phyloP scores from a whole-genome alignment of 2,113 vertebrate species.

The Rynchops niger region DNA sequence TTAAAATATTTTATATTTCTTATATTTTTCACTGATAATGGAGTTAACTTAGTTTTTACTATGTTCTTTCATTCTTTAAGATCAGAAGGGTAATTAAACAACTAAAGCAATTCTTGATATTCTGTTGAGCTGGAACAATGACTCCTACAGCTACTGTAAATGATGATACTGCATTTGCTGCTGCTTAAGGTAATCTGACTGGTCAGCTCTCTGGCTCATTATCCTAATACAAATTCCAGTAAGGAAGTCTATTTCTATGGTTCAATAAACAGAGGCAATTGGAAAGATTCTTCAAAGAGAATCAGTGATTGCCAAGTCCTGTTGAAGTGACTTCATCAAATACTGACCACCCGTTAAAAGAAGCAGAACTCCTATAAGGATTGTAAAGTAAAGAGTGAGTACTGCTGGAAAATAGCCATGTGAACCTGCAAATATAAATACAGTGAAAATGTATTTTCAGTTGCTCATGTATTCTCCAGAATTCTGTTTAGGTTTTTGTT shows the following conservation, averaged over 20 bases:
- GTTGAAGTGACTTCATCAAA: not conserved
- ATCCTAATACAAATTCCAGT: constrained; percentile 30
- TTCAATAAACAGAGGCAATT: constrained; percentile 47
- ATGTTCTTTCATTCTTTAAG: not conserved
- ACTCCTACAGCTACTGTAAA: constrained; percentile 27
- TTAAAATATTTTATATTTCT: not conserved
- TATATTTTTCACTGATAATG: not conserved
- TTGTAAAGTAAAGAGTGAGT: not conserved
- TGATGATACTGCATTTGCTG: constrained; percentile 23
- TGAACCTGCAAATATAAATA: not conserved
- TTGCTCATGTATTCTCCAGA: not conserved
- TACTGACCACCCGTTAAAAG: not conserved
- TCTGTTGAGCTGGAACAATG: constrained; percentile 14
- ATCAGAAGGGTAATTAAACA: not conserved
- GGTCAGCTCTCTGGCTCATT: constrained; percentile 57
- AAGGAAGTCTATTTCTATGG: constrained; percentile 45
- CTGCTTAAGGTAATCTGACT: constrained; percentile 51
- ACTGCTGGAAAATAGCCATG: not conserved
- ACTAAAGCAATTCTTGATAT: not conserved
- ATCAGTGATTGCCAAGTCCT: not conserved
- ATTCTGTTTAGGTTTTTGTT: not conserved
- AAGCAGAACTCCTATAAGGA: not conserved
- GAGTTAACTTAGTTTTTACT: not conserved
- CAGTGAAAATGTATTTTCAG: not conserved
- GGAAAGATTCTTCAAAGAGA: constrained; percentile 28